These are phyloP conservation scores for Oikopleura vanhoeffeni DNA, from an alignment of 23 tunicate genomes.

Conservation along the genomic window DNA sequence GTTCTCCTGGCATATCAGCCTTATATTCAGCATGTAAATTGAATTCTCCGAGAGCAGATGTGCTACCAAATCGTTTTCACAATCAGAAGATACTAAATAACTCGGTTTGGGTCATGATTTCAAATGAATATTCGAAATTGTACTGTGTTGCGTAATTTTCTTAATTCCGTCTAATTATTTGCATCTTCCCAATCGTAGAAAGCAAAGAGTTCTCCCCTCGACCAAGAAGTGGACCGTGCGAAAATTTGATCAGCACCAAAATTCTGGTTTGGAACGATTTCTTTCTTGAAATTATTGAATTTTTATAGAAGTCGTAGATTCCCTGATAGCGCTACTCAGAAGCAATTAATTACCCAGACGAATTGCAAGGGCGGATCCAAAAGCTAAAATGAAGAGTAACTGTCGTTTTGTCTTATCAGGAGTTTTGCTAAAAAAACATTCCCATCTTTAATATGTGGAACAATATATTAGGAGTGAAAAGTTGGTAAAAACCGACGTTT, in stretches of 20 bases:
- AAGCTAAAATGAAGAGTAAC: not conserved
- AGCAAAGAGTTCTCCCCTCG: conserved; percentile 46
- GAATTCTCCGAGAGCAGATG: conserved; percentile 51
- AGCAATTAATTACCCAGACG: conserved; percentile 69
- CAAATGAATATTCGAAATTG: too few species aligned
- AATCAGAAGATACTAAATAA: conserved; percentile 47
- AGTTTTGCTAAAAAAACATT: too few species aligned
- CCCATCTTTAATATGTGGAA: too few species aligned
- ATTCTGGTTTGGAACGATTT: conserved; percentile 77
- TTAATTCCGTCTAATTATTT: conserved; percentile 35
- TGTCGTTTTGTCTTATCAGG: too few species aligned
- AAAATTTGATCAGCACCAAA: conserved; percentile 75
- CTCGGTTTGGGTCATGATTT: not conserved
- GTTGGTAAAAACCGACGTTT: too few species aligned
- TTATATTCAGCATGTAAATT: conserved; percentile 51
- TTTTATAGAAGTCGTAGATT: conserved; percentile 44
- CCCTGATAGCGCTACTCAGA: conserved; percentile 84
- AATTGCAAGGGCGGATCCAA: conserved; percentile 42
- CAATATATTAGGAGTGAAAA: too few species aligned
- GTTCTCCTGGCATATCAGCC: conserved; percentile 62
- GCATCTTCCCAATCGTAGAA: conserved; percentile 72
- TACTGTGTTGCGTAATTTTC: conserved; percentile 65
- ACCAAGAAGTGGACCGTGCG: conserved; percentile 60
- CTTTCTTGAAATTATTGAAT: conserved; percentile 34
- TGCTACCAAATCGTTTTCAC: conserved; percentile 77